These are phyloP conservation scores for Clamator glandarius DNA, from an alignment of 2,797 vertebrate genomes.

Conservation along the genomic window DNA sequence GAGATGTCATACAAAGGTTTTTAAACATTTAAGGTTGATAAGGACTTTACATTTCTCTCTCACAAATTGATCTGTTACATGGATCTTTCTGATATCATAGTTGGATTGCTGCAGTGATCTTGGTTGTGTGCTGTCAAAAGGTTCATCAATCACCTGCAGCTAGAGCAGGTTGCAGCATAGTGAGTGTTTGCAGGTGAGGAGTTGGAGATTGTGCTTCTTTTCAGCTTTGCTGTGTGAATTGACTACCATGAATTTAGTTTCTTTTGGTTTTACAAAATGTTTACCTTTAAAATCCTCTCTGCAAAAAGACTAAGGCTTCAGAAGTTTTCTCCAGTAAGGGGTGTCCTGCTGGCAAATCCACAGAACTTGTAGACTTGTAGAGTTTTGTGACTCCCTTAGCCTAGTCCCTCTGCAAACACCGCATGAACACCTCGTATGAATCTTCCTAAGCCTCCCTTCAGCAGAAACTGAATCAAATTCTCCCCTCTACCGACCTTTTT, in stretches of 20 bases:
- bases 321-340: not conserved
- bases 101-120: not conserved
- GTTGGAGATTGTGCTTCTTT: not conserved
- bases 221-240: not conserved
- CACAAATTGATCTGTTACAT: not conserved
- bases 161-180: not conserved
- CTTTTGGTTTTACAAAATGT: not conserved
- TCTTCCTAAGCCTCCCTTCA: not conserved
- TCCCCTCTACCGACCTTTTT: not conserved
- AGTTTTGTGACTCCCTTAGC: not conserved
- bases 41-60: slow-evolving; percentile 35
- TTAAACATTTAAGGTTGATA: slow-evolving; percentile 15
- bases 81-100: not conserved
- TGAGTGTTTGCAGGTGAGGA: not conserved
- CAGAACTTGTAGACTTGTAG: not conserved
- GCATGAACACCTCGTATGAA: not conserved
- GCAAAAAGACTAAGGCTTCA: not conserved
- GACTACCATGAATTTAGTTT: not conserved
- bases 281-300: not conserved
- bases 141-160: slow-evolving; percentile 34
- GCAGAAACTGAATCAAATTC: not conserved
- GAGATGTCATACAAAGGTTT: slow-evolving; percentile 26
- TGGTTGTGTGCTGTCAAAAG: slow-evolving; percentile 14
- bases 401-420: not conserved
- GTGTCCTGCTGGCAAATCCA: not conserved